Percentiles rank a stretch among this genome's conserved stretches.
These are phyloP conservation scores for Notolepis coatsorum DNA, from an alignment of 2,797 vertebrate genomes.

Conservation along the genomic window DNA sequence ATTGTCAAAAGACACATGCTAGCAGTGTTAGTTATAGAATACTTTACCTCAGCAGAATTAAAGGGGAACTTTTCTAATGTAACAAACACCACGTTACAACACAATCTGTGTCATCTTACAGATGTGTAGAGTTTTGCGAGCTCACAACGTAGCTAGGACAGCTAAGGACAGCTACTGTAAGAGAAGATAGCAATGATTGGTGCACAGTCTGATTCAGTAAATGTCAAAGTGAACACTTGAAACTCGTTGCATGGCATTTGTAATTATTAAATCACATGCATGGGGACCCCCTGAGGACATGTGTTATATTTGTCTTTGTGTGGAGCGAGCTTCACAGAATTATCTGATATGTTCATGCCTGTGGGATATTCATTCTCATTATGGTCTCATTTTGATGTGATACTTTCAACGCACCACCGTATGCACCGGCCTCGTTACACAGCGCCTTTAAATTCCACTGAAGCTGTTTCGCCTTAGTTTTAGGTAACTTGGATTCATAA, in stretches of 20 bases:
- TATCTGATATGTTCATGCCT: conserved; percentile 52
- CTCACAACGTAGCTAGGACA: conserved; percentile 14
- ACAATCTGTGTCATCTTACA: background rate
- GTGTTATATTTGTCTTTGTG: conserved; percentile 30
- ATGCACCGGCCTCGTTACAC: conserved; percentile 49
- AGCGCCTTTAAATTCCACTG: conserved; percentile 19
- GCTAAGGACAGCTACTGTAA: background rate
- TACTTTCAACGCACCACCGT: conserved; percentile 44
- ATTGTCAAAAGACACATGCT: too few species aligned
- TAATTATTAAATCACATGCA: conserved; percentile 32
- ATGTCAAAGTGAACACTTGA: conserved; percentile 40
- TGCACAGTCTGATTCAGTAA: conserved; percentile 27
- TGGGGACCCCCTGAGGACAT: conserved; percentile 31
- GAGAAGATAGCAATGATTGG: background rate
- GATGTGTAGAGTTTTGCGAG: background rate
- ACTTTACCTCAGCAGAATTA: background rate
- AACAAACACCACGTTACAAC: conserved; percentile 1
- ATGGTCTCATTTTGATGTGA: conserved; percentile 47
- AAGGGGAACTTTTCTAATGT: conserved; percentile 1
- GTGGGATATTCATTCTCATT: conserved; percentile 52
- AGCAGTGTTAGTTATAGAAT: background rate
- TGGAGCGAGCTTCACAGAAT: conserved; percentile 23
- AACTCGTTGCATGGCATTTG: conserved; percentile 25
- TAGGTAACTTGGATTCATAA: too few species aligned
- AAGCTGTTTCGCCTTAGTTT: too few species aligned